Evolutionary conservation across 2,113 vertebrate genomes (phyloP).

Genomic region (Myiozetetes cayanensis): DNA sequence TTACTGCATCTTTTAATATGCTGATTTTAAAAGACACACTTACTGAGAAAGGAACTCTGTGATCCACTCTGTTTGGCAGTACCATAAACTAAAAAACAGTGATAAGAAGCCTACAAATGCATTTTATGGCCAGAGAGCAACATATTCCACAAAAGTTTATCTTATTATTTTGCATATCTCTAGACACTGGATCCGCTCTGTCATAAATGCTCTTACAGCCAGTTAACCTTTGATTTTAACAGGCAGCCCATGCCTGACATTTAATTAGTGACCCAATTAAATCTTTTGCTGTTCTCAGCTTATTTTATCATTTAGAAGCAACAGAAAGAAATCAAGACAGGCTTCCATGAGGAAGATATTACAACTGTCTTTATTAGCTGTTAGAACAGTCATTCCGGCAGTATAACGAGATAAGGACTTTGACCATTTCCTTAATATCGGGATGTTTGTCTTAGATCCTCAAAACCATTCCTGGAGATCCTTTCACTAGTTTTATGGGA

Average conservation of each 20-base stretch:
- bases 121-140: background rate
- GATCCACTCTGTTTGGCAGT: background rate
- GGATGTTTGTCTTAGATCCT: background rate
- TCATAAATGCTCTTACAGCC: slow-evolving; percentile 47
- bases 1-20: background rate
- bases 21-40: background rate
- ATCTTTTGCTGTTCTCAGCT: slow-evolving; percentile 75
- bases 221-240: slow-evolving; percentile 75
- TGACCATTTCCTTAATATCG: background rate
- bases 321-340: slow-evolving; percentile 51
- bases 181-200: background rate
- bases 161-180: background rate
- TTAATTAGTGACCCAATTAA: slow-evolving; percentile 88
- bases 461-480: slow-evolving; percentile 9
- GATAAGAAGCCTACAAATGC: background rate
- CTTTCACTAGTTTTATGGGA: background rate
- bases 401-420: background rate
- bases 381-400: background rate
- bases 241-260: slow-evolving; percentile 77
- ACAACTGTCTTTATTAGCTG: slow-evolving; percentile 33
- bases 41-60: background rate
- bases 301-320: slow-evolving; percentile 58
- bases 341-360: slow-evolving; percentile 57
- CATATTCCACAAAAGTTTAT: background rate
- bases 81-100: background rate